Evolutionary conservation across 2,113 vertebrate genomes (phyloP), one percentile per base, ranked within the genome.

Genomic region (Platichthys stellatus): DNA sequence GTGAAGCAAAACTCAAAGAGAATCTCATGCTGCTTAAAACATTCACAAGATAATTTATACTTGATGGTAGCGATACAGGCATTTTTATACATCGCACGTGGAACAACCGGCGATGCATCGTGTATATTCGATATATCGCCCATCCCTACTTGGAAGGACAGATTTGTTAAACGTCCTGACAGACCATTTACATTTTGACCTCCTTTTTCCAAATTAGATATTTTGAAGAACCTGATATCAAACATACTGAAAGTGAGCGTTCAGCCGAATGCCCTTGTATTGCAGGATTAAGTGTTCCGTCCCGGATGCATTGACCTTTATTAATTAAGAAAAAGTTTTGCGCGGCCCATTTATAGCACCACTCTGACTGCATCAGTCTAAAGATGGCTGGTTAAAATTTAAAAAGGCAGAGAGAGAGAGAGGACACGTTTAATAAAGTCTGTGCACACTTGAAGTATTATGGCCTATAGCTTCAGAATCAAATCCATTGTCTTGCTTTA

Each of bases 291-390:
- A 84, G 78, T 74, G 72, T 79, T 80, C 74, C 45, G 18, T 88
- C 87, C 69, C 69, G 73, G 86, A 86, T 83, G 70, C 85, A 89
- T 88, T 91, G 90, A 88, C 82, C 74, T 82, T 89, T 81, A 87
- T 84, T 89, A 86, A 92, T 88, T 83, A 85, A 78, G 74, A 20
- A 58, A 82, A 87, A 70, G 74, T 84, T 87, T 86, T 80, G 63
- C 28, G 53, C 40, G 61, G 67, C 86, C 76, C 74, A 92, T 92
- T 90, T 86, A 81, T 86, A 89, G 81, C 65, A 63, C 49, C 63
- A 72, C 73, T 80, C 49, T 71, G 69, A 81, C 63, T 86, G 72
- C 15, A 76, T 80, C 45, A 28, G 26, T 35, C 83, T 82, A 74
- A 68, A 77, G 66, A 86, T 66, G 69, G 63, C 62, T 74, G 68